Conservation (phyloP, 2,888 invertebrate genomes). For the Tachina lurida region DNA sequence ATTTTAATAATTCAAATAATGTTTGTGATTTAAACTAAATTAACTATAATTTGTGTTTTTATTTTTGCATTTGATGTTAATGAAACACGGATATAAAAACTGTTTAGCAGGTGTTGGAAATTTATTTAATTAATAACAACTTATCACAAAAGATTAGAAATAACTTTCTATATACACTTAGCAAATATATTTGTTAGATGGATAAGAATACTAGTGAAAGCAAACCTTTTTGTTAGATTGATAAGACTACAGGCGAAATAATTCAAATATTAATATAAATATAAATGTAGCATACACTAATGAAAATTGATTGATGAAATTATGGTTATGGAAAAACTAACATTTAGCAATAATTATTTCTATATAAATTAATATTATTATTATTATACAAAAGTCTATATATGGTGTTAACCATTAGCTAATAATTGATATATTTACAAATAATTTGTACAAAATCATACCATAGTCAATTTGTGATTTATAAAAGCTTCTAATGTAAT, state of each 20-base stretch:
- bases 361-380: not conserved
- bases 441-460: not conserved
- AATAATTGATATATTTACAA: not conserved
- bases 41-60: not conserved
- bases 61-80: not conserved
- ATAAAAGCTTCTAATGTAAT: not conserved
- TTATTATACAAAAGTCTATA: too few relatives aligned
- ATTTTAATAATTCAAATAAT: not conserved
- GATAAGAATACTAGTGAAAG: not conserved
- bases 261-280: not conserved
- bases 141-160: conserved; percentile 26
- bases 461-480: conserved; percentile 16
- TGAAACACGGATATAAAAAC: conserved; percentile 40
- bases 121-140: not conserved
- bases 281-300: not conserved
- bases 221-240: not conserved
- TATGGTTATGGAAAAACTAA: not conserved
- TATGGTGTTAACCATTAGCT: not conserved
- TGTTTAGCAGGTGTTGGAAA: conserved; percentile 42
- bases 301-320: not conserved
- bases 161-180: conserved; percentile 15
- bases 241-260: not conserved
- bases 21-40: not conserved
- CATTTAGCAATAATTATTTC: not conserved
- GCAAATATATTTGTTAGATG: not conserved